Percentiles rank a stretch among this genome's conserved stretches.
Evolutionary conservation across 1,140 invertebrate species (phyloP).

Genomic region (Nephila pilipes): DNA sequence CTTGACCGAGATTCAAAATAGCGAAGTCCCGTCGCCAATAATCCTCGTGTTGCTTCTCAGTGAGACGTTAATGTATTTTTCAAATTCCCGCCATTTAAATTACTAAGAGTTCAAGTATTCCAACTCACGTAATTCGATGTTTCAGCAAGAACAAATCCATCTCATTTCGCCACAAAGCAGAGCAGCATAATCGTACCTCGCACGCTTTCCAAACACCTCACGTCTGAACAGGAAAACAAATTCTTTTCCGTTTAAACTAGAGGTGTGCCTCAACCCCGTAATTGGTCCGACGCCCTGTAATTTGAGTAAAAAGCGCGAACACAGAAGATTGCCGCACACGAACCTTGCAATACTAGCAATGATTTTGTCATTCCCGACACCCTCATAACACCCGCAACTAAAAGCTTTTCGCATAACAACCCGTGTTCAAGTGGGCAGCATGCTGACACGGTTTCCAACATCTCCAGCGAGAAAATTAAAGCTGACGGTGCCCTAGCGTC

Average conservation of each 20-base stretch:
- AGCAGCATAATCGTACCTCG: background rate
- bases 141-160: background rate
- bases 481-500: background rate
- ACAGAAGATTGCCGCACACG: conserved; percentile 21
- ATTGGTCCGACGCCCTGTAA: conserved; percentile 52
- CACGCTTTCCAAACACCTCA: conserved; percentile 26
- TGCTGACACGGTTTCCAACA: conserved; percentile 34
- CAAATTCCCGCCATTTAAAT: too few species aligned
- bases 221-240: conserved; percentile 51
- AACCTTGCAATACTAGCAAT: conserved; percentile 3
- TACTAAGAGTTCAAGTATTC: too few species aligned
- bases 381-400: conserved; percentile 36
- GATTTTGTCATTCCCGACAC: conserved; percentile 42
- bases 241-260: background rate
- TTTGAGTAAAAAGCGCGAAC: conserved; percentile 27
- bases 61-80: too few species aligned
- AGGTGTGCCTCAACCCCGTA: conserved; percentile 25
- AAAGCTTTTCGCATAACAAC: background rate
- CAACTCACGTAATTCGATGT: too few species aligned
- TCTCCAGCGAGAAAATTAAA: conserved; percentile 8
- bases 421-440: background rate
- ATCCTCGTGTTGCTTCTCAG: too few species aligned
- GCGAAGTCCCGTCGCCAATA: too few species aligned
- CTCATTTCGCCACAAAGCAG: background rate
- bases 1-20: too few species aligned